These are phyloP conservation scores for Pantelozetes paolii DNA, from an alignment of 2,888 invertebrate genomes.

Conservation along the genomic window DNA sequence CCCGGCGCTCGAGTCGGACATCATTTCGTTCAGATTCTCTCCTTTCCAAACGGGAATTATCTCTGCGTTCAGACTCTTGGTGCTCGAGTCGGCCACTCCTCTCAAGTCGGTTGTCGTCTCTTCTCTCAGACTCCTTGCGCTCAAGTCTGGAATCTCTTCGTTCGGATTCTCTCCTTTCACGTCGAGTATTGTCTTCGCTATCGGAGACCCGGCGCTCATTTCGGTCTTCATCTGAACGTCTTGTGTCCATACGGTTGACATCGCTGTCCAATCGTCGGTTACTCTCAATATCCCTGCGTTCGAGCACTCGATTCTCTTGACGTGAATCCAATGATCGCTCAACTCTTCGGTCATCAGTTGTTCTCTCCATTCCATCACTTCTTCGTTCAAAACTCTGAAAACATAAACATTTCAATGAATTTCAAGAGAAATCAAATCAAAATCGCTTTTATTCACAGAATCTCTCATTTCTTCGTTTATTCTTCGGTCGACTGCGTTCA, in stretches of 20 bases:
- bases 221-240: background rate
- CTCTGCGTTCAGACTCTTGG: slow-evolving; percentile 3
- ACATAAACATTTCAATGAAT: background rate
- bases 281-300: background rate
- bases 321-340: background rate
- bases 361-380: background rate
- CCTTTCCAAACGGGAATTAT: background rate
- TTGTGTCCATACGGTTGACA: background rate
- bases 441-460: background rate
- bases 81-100: background rate
- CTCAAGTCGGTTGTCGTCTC: background rate
- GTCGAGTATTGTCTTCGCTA: background rate
- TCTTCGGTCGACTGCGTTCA: slow-evolving; percentile 7
- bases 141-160: background rate
- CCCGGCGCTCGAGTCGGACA: background rate
- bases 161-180: background rate
- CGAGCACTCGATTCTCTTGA: background rate
- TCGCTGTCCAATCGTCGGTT: background rate
- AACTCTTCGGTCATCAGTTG: background rate
- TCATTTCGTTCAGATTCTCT: background rate
- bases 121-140: background rate
- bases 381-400: background rate
- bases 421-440: background rate
- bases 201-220: background rate
- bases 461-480: background rate